Evolutionary conservation across 2,797 vertebrate species (phyloP).

Genomic region (Gambusia yucatana): DNA sequence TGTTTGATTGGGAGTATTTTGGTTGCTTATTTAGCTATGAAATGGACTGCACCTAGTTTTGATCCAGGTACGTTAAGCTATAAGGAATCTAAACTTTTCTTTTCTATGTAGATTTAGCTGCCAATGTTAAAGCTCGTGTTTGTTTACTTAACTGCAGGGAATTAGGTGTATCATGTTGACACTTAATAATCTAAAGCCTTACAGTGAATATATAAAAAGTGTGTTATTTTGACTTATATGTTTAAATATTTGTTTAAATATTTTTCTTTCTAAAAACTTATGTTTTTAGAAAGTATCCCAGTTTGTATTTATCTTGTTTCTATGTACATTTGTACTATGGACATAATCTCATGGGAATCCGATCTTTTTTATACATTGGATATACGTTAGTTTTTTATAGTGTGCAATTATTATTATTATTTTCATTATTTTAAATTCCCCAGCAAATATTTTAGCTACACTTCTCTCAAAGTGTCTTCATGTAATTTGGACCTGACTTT

Average conservation of each 20-base stretch:
- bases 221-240: background rate
- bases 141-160: background rate
- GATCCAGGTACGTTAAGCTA: constrained; percentile 62
- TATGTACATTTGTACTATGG: background rate
- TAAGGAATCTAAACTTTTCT: background rate
- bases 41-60: constrained; percentile 68
- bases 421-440: background rate
- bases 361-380: background rate
- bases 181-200: background rate
- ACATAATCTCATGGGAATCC: background rate
- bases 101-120: background rate
- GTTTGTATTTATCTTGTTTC: background rate
- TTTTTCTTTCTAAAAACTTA: too few species aligned
- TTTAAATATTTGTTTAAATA: background rate
- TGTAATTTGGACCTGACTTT: background rate
- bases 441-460: background rate
- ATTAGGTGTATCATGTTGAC: background rate
- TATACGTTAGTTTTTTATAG: background rate
- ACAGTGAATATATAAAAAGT: too few species aligned
- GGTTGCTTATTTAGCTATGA: constrained; percentile 58
- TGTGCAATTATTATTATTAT: background rate
- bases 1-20: constrained; percentile 39
- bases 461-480: background rate
- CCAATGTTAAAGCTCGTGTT: background rate
- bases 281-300: background rate